Evolutionary conservation across 1,140 invertebrate species (phyloP).

Genomic region (Ooceraea biroi): DNA sequence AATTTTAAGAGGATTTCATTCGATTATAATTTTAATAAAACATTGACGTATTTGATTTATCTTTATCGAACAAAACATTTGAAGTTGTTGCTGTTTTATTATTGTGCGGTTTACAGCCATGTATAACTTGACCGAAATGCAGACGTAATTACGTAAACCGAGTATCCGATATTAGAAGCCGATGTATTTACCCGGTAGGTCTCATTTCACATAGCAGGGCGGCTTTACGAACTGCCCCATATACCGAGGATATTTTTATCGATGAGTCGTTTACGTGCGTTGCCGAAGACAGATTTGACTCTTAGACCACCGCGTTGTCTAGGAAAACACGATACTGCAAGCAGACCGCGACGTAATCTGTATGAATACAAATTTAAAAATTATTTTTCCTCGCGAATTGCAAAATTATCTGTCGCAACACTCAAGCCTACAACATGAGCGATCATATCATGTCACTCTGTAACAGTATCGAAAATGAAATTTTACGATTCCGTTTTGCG

Average conservation of each 20-base stretch:
- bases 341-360: not conserved
- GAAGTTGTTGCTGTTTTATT: not conserved
- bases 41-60: not conserved
- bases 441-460: not conserved
- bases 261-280: conserved; percentile 61
- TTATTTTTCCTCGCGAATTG: conserved; percentile 1
- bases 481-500: too few relatives aligned
- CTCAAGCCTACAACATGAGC: not conserved
- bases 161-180: conserved; percentile 39
- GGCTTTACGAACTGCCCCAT: conserved; percentile 63
- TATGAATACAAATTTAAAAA: not conserved
- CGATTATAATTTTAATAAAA: not conserved
- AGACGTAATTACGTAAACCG: conserved; percentile 33
- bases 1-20: not conserved
- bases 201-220: conserved; percentile 42
- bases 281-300: conserved; percentile 54
- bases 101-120: not conserved
- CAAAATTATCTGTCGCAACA: not conserved
- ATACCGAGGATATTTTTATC: conserved; percentile 68
- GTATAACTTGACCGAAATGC: not conserved
- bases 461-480: too few relatives aligned
- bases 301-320: conserved; percentile 57
- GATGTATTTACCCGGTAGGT: conserved; percentile 36
- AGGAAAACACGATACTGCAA: conserved; percentile 13
- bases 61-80: not conserved